Evolutionary conservation across 2,888 invertebrate genomes (phyloP).

Genomic region (Drosophila basisetae): DNA sequence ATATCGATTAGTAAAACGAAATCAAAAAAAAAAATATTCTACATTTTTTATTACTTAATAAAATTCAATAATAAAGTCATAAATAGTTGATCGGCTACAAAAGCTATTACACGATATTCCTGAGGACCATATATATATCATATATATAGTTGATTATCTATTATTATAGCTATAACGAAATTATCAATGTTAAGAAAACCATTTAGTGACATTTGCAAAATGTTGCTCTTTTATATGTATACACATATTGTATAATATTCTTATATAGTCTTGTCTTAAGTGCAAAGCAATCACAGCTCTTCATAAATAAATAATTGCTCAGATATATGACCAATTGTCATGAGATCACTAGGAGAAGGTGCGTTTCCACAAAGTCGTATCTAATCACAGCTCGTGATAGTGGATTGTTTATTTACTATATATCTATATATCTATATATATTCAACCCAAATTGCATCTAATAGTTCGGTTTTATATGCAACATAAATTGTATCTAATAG

Average conservation of each 20-base stretch:
- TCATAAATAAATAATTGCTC: slow-evolving; percentile 5
- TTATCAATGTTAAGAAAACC: background rate
- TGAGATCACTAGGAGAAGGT: slow-evolving; percentile 34
- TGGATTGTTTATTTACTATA: background rate
- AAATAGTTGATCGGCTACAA: background rate
- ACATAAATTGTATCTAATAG: background rate
- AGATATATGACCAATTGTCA: slow-evolving; percentile 15
- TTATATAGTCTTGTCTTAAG: background rate
- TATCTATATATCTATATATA: background rate
- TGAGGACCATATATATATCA: background rate
- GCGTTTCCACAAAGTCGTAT: slow-evolving; percentile 41
- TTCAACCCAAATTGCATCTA: slow-evolving; percentile 22
- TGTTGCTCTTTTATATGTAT: background rate
- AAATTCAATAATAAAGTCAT: background rate
- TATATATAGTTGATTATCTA: background rate
- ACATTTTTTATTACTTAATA: background rate
- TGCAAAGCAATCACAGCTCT: slow-evolving; percentile 18
- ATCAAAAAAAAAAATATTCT: background rate
- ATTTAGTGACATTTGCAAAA: background rate
- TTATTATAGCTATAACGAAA: background rate
- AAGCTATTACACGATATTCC: background rate
- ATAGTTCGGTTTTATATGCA: background rate
- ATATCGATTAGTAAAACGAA: slow-evolving; percentile 4
- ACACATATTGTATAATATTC: background rate
- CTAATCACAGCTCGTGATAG: slow-evolving; percentile 41